Base-by-base conservation (phyloP, 2,797 vertebrate genomes). In the Bovichtus variegatus region DNA sequence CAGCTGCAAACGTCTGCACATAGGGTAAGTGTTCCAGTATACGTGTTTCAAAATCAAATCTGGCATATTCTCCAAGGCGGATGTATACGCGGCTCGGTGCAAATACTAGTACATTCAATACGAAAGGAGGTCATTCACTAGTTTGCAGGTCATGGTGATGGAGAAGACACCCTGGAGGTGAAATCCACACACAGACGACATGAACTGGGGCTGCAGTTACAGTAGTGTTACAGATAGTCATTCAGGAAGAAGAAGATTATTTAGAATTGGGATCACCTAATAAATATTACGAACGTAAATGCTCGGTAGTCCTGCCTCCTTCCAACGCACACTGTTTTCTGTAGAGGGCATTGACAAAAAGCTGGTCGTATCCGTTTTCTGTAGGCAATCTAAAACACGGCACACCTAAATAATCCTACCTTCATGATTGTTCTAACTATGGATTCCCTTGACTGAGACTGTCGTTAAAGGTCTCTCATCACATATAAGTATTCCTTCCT, bases 381-480 rank as follows among this genome's bases (percentile, higher is more conserved):
- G 46, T 27, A 43, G 21, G 7, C 15, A 46, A 41, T 61, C 29
- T 47, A 59, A 75, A 78, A 76, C 62, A 62, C 1, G 44, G 6
- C 68, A 51, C 21, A 59, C 47, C 38, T 70, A 13, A 70, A 74
- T 73, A 82, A 82, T 74, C 78, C 66, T 21, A 19, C 31, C 40
- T 13, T 6, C 53, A 19, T 31, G 19, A 58, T 36, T 88, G 78
- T 84, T 90, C 23, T 85, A 51, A 78, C 25, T 68, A 43, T 71
- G 66, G 46, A 59, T 74, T 78, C 46, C 57, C 59, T 54, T 34
- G 69, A 74, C 75, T 68, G 25, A 67, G 15, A 68, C 70, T 73
- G 82, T 78, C 74, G 76, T 77, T 80, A 84, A 88, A 70, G 47
- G 64, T 83, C 83, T 89, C 61, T 87, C 80, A 82, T 88, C 84